These are phyloP conservation scores for Ammodytes marinus DNA, from an alignment of 2,113 vertebrate genomes.

Conservation along the genomic window DNA sequence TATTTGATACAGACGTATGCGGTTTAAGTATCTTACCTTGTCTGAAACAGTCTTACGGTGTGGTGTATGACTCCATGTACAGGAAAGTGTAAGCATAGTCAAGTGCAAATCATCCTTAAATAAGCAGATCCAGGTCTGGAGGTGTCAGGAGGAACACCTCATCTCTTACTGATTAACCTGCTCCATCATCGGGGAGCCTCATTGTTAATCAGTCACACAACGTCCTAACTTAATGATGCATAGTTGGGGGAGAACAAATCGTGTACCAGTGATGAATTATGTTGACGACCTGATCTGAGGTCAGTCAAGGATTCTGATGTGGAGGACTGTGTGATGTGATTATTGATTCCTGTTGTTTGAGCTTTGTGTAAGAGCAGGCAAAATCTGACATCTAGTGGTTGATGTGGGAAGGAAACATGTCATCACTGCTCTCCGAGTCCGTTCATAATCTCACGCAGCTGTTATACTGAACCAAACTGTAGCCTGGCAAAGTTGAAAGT, in stretches of 20 bases:
- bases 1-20: background rate
- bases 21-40: conserved; percentile 60
- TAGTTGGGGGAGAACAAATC: conserved; percentile 1
- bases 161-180: conserved; percentile 71
- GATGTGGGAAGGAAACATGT: conserved; percentile 6
- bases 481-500: conserved; percentile 27
- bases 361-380: conserved; percentile 1
- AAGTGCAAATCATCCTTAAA: conserved; percentile 55
- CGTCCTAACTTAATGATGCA: conserved; percentile 43
- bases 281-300: conserved; percentile 33
- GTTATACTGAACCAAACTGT: conserved; percentile 15
- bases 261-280: conserved; percentile 58
- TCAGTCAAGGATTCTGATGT: conserved; percentile 33
- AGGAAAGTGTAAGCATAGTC: background rate
- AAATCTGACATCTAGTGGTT: conserved; percentile 81
- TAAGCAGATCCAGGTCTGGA: conserved; percentile 31
- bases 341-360: conserved; percentile 12
- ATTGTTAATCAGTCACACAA: conserved; percentile 65
- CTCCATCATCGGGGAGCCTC: conserved; percentile 36
- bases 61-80: conserved; percentile 10
- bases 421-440: background rate
- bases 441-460: background rate
- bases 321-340: conserved; percentile 29
- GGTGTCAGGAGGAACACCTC: too few species aligned
- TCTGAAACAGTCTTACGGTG: conserved; percentile 22